Percentiles rank a stretch among this genome's conserved stretches.
Evolutionary conservation across 2,113 vertebrate genomes (phyloP).

Genomic region (Euleptes europaea): DNA sequence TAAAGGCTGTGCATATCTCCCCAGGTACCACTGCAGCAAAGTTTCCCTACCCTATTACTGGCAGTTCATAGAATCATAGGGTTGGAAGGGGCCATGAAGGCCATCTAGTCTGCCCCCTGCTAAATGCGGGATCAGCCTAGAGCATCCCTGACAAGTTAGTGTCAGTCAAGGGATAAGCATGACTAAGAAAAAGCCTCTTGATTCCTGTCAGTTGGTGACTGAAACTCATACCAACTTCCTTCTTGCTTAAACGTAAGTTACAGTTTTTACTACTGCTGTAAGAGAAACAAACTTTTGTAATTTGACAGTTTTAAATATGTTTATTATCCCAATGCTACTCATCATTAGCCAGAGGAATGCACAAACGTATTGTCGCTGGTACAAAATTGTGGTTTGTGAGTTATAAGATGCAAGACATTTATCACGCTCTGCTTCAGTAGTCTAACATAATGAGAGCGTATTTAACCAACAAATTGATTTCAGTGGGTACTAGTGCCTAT

Average conservation of each 20-base stretch:
- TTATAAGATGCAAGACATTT: background rate
- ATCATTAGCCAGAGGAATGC: background rate
- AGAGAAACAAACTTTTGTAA: background rate
- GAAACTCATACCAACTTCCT: slow-evolving; percentile 2
- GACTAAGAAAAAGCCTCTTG: background rate
- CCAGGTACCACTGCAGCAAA: too few relatives aligned
- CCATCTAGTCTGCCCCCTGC: too few relatives aligned
- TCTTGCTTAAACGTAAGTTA: background rate
- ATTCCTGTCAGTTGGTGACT: background rate
- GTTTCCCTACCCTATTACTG: background rate
- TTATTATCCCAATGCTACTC: background rate
- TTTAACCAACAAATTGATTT: slow-evolving; percentile 16
- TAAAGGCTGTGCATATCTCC: background rate
- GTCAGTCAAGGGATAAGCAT: too few relatives aligned
- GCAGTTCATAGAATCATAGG: too few relatives aligned
- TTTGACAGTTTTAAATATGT: background rate
- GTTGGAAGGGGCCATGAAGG: too few relatives aligned
- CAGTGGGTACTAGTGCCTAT: slow-evolving; percentile 8
- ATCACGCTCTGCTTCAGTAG: slow-evolving; percentile 10
- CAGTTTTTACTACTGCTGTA: background rate
- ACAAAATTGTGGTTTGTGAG: background rate
- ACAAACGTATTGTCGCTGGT: background rate
- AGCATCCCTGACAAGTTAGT: background rate
- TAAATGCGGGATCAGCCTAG: too few relatives aligned
- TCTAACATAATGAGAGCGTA: background rate